Evolutionary conservation across 2,888 invertebrate genomes (phyloP), one percentile per base, ranked within the genome.

Genomic region (Xanthostigma xanthostigma): DNA sequence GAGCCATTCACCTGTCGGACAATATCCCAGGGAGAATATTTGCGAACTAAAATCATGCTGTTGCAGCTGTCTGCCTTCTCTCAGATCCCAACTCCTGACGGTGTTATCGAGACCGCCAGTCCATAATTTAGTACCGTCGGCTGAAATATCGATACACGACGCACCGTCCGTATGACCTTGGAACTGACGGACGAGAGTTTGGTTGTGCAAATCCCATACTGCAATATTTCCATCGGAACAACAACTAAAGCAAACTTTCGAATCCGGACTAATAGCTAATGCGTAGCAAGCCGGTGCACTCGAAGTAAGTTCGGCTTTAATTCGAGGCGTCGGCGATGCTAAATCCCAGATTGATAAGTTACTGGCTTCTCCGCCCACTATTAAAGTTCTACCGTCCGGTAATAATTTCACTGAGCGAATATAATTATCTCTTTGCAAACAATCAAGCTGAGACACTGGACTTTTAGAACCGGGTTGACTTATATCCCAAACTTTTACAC

Each of bases 151-250:
- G 62, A 96, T 95, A 68, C 95, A 96, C 50, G 92, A 93, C 48
- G 96, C 96, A 54, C 97, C 96, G 69, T 97, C 97, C 49, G 92
- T 93, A 70, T 97, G 96, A 1, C 96, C 96, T 74, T 89, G 88
- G 71, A 89, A 89, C 71, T 90, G 89, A 59, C 92, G 79, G 64
- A 95, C 90, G 64, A 94, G 75, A 50, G 86, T 87, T 70, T 94
- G 92, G 71, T 86, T 88, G 59, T 87, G 86, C 44, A 88, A 72
- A 67, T 88, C 96, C 95, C 95, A 96, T 3, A 96, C 93, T 35
- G 94, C 93, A 60, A 96, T 94, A 68, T 95, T 91, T 36, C 97
- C 97, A 66, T 98, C 96, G 59, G 93, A 93, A 74, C 96, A 96
- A 68, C 97, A 97, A 64, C 94, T 93, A 73, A 96, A 98, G 75